Base-by-base conservation (phyloP, 2,888 invertebrate species). In the Spodoptera exigua region DNA sequence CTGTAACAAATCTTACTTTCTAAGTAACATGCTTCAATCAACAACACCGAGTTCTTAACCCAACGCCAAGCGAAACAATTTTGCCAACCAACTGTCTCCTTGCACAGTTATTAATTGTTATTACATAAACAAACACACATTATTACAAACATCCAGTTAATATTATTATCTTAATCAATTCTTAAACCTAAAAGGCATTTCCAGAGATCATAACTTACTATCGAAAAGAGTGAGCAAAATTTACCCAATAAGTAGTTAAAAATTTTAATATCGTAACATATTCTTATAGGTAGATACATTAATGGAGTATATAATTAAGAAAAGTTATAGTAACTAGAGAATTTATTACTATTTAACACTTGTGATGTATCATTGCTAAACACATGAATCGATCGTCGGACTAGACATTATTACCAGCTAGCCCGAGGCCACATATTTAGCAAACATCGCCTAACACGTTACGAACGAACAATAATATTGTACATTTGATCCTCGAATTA, bases 161-260 rank as follows among this genome's bases (percentile, higher is more conserved):
- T 67, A 75, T 80, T 84, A 85, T 64, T 76, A 76, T 76, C 80
- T 78, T 79, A 79, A 68, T 81, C 61, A 76, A 74, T 41, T 67
- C 84, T 84, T 87, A 86, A 71, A 74, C 79, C 83, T 88, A 89
- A 84, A 90, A 91, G 89, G 89, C 90, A 87, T 87, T 83, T 86
- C 82, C 74, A 84, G 92, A 92, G 92, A 92, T 92, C 92, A 91
- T 86, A 80, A 76, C 79, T 79, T 77, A 70, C 40, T 55, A 57
- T 53, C 66, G 55, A 68, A 70, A 74, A 53, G 69, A 70, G 73
- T 80, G 74, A 75, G 73, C 79, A 77, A 76, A 51, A 53, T 61
- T 58, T 73, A 52, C 53, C 54, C 66, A 65, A 63, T 68, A 40
- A 56, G 39, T 44, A 54, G 53, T 41, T 45, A 56, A 53, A 61